Conservation (phyloP, 2,797 vertebrate species). For the Rallus crepitans region DNA sequence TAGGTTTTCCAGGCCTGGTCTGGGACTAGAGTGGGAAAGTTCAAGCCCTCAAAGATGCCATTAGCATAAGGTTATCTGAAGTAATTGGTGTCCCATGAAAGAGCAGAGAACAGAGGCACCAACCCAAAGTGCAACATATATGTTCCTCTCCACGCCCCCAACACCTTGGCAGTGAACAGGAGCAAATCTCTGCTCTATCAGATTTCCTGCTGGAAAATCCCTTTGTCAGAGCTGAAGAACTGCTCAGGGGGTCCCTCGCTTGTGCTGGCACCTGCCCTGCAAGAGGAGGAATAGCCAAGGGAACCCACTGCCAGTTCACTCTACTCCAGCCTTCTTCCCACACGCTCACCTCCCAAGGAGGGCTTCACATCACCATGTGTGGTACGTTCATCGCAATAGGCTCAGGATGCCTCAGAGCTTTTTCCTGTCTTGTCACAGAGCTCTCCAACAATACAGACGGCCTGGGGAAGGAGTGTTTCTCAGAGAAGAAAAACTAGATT, state of each 20-base stretch:
- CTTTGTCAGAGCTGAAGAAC: neutral
- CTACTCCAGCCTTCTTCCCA: neutral
- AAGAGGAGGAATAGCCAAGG: neutral
- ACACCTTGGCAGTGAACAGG: neutral
- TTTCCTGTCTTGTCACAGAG: neutral
- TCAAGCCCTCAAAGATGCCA: neutral
- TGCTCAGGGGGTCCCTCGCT: neutral
- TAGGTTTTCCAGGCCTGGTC: neutral
- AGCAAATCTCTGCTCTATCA: neutral
- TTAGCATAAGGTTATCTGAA: neutral
- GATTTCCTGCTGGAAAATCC: neutral
- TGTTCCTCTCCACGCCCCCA: neutral
- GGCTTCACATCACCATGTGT: neutral
- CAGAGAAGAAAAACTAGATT: neutral
- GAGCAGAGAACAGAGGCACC: neutral
- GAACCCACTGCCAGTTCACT: neutral
- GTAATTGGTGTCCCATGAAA: neutral
- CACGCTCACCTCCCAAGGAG: fast-evolving
- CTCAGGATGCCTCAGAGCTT: neutral
- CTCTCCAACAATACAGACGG: neutral
- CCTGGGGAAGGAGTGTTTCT: neutral
- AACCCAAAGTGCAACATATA: neutral
- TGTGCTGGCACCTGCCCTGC: neutral
- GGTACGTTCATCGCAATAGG: neutral
- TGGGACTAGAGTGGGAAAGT: neutral